Conservation (phyloP, 2,113 vertebrate genomes). For the Nycticryphes semicollaris region DNA sequence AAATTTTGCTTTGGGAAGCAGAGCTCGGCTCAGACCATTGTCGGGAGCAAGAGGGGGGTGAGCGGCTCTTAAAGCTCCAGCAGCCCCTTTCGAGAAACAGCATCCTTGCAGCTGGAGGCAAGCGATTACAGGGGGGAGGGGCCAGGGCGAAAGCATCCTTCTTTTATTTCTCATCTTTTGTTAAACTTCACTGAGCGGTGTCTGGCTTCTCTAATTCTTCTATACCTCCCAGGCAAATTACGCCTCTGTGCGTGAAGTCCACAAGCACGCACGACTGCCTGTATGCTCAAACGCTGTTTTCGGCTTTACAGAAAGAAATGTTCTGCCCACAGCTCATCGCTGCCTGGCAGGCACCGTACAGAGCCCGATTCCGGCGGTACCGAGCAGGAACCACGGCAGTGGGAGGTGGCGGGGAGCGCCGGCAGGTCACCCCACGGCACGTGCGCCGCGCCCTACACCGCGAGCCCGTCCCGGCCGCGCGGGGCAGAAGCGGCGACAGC, state of each 20-base stretch:
- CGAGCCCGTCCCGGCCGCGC: not conserved
- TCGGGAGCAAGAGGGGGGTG: conserved; percentile 74
- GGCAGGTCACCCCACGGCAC: not conserved
- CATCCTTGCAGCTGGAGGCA: conserved; percentile 56
- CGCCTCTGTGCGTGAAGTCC: not conserved
- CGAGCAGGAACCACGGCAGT: not conserved
- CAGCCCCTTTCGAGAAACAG: conserved; percentile 63
- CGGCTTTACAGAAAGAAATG: not conserved
- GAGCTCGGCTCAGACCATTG: conserved; percentile 94
- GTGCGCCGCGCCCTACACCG: not conserved
- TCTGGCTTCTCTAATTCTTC: not conserved
- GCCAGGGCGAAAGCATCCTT: not conserved
- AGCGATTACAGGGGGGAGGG: not conserved
- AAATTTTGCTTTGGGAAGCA: conserved; percentile 90
- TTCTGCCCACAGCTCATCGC: not conserved
- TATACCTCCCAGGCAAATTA: not conserved
- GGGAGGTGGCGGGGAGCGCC: not conserved
- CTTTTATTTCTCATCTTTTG: conserved; percentile 25
- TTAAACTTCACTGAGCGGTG: not conserved
- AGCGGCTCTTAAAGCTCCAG: conserved; percentile 90
- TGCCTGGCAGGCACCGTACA: not conserved
- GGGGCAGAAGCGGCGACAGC: not conserved
- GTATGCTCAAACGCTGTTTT: not conserved
- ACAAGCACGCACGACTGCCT: not conserved
- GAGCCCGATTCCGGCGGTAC: not conserved